Base-by-base conservation (phyloP, 2,113 vertebrate genomes). In the Gasterosteus nipponicus region DNA sequence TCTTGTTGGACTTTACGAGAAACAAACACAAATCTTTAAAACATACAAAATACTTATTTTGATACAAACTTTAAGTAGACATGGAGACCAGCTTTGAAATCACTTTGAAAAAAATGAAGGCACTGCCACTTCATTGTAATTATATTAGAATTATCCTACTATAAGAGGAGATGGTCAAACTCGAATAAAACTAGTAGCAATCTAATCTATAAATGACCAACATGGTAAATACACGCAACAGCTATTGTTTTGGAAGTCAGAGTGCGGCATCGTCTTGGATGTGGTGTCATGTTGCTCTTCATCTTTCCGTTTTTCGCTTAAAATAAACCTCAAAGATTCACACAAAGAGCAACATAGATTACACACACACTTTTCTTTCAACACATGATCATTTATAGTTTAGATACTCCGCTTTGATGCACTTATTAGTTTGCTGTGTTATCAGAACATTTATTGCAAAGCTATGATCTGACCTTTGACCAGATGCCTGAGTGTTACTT, bases 381-480 rank as follows among this genome's bases (percentile, higher is more conserved):
- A 46, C 51, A 54, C 16, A 18, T 59, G 35, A 69, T 84, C 6
- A 75, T 78, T 75, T 53, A 35, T 1, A 11, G n/a, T 88, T 73
- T 58, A 73, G 67, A 81, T 73, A 70, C 7, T 4, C 33, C 10
- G 10, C 69, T 70, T 49, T 46, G 65, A 85, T 77, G 71, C 44
- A 31, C 1, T 26, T 68, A 65, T 58, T 54, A 80, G 60, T 77
- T 82, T 67, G 66, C 39, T 47, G 62, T 69, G 72, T 81, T 86
- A 82, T 89, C 88, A 73, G 26, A 41, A 10, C 8, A 69, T 5
- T 86, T 56, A 82, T 76, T 83, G n/a, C 54, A 69, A 69, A 77
- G 44, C 26, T 66, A 12, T 31, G 54, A 38, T 22, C n/a, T 69
- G 83, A 84, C 81, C 85, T 89, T 90, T 82, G 82, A 4, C 51